Evolutionary conservation across 2,797 vertebrate genomes (phyloP).

Genomic region (Falco berigora): DNA sequence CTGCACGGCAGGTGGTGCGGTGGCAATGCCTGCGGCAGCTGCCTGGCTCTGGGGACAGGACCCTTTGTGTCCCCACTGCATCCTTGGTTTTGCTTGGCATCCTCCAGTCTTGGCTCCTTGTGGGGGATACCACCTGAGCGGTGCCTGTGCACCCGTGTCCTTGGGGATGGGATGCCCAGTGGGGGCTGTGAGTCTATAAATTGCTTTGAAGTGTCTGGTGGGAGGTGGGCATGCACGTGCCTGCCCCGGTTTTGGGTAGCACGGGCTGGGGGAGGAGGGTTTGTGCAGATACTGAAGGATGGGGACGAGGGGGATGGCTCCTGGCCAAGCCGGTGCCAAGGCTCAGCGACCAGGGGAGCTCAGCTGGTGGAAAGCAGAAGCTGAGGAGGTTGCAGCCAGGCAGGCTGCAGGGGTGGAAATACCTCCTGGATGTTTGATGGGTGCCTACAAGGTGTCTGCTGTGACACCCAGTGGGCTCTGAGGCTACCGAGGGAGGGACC

Average conservation of each 20-base stretch:
- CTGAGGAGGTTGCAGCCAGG: not conserved
- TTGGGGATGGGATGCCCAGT: rapidly evolving
- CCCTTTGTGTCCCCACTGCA: not conserved
- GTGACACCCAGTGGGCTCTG: no score
- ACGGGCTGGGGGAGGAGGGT: not conserved
- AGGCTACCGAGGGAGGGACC: no score
- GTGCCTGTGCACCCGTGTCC: not conserved
- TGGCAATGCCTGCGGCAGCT: rapidly evolving
- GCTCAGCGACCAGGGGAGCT: not conserved
- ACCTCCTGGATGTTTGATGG: not conserved
- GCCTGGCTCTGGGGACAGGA: not conserved
- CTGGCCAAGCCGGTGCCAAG: not conserved
- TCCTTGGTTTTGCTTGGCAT: not conserved
- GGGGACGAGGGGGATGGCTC: not conserved
- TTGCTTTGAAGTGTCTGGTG: not conserved
- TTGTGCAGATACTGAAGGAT: not conserved
- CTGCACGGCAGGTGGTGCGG: rapidly evolving
- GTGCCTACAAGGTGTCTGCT: not conserved
- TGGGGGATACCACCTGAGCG: not conserved
- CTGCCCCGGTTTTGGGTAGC: rapidly evolving
- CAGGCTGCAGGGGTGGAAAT: not conserved
- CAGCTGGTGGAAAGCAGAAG: not conserved
- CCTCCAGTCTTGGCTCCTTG: not conserved
- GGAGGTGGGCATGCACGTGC: rapidly evolving
- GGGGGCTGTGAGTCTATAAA: not conserved